Base-by-base conservation (phyloP, 37 sponge, comb jelly and placozoan species). In the Dysidea cf. avara region DNA sequence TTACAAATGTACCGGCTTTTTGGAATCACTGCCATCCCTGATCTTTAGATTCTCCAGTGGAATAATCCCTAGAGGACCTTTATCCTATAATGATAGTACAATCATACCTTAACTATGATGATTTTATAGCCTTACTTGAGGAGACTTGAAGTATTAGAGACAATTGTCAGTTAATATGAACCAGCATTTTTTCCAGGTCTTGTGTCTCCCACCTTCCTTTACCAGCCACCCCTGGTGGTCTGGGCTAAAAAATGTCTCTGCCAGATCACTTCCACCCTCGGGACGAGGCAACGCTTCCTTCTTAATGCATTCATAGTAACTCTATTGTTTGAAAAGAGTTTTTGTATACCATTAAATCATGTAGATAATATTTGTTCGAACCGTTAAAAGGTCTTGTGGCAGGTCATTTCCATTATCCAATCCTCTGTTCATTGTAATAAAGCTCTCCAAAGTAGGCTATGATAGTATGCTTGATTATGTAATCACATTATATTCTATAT, bases 131-230 rank as follows among this genome's bases (percentile, higher is more conserved):
- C 81, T 80, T 26, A 80, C 81, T 17, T 20, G 34, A 0, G 87
- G 90, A 25, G 64, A 64, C 56, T 85, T 81, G 82, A 96, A 96
- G 68, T 96, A 96, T 62, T 92, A 96, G 61, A 96, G 81, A 75
- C 96, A 96, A 65, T 96, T 96, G 53, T 96, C 92, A 28, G 89
- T 92, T 14, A 96, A 74, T 48, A 96, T 83, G 32, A 96, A 96
- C 86, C 89, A 96, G 3, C 96, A 53, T 48, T 74, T 82, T 49
- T 71, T 63, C 89, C 92, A 91, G 31, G 66, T 86, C 76, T 91
- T 96, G 69, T 88, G 89, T 62, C 87, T 91, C 22, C 96, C 96
- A n/a, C 96, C 94, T 81, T 16, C 52, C 61, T 97, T 97, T 47
- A 81, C 89, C 21, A 97, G 84, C 86, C 90, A 97, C 35, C 99